phyloP scores from a whole-genome alignment of 2,113 vertebrate species.

The Rhinoptilus africanus region DNA sequence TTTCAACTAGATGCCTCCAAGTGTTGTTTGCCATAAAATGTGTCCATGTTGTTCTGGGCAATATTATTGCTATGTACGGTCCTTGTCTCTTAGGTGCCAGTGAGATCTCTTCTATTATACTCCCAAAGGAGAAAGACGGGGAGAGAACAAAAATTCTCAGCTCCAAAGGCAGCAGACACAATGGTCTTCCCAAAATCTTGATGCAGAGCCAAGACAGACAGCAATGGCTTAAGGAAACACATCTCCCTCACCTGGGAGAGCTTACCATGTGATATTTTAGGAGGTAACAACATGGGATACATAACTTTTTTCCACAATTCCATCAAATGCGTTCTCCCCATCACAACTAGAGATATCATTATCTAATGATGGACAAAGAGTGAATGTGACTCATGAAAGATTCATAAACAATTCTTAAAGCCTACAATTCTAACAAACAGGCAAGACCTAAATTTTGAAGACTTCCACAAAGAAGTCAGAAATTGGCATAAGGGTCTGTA shows the following conservation, averaged over 20 bases:
- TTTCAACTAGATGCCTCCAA: not conserved
- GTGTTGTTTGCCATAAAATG: not conserved
- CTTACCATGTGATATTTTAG: not conserved
- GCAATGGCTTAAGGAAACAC: not conserved
- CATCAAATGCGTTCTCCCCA: not conserved
- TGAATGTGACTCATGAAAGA: not conserved
- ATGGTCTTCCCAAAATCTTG: not conserved
- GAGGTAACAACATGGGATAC: not conserved
- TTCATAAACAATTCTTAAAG: not conserved
- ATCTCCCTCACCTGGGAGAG: not conserved
- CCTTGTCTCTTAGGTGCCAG: not conserved
- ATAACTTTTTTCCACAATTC: not conserved
- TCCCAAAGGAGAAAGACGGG: not conserved
- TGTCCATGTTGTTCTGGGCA: not conserved
- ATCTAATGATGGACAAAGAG: not conserved
- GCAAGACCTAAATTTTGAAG: not conserved
- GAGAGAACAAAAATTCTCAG: not conserved
- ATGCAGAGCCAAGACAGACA: not conserved
- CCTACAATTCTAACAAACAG: not conserved
- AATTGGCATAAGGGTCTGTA: not conserved
- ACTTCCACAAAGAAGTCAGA: not conserved
- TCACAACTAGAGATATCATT: not conserved
- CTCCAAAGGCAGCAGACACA: not conserved
- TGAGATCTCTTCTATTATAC: not conserved
- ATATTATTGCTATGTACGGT: accelerated